phyloP scores from a whole-genome alignment of 2,797 vertebrate genomes.

The Peromyscus nudipes region DNA sequence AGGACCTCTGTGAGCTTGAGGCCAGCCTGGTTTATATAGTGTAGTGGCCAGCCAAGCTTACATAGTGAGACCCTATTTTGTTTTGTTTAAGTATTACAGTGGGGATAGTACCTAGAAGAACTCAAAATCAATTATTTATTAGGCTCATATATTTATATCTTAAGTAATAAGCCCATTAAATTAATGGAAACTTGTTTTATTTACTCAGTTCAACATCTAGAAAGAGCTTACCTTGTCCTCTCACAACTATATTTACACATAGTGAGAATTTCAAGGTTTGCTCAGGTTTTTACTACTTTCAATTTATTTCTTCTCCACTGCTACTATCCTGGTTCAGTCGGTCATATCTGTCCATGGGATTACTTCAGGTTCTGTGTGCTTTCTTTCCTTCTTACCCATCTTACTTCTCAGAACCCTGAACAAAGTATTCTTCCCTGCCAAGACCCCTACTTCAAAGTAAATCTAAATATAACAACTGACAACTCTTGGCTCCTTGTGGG shows the following conservation, averaged over 20 bases:
- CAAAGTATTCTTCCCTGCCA: not conserved
- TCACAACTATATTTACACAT: not conserved
- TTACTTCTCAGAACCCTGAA: not conserved
- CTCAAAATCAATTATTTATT: not conserved
- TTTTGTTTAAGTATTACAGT: not conserved
- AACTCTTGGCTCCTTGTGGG: not conserved
- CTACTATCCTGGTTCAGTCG: not conserved
- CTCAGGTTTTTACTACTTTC: not conserved
- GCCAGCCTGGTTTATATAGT: not conserved
- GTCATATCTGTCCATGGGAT: not conserved
- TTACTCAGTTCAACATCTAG: not conserved
- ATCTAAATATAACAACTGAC: not conserved
- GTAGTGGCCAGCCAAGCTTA: not conserved
- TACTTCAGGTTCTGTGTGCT: not conserved
- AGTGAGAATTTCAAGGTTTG: not conserved
- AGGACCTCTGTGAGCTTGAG: not conserved
- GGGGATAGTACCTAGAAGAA: not conserved
- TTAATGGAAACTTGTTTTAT: not conserved
- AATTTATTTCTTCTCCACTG: not conserved
- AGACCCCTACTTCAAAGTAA: not conserved
- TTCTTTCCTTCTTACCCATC: not conserved
- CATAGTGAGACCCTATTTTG: not conserved
- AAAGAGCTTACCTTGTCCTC: not conserved
- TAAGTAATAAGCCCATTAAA: not conserved
- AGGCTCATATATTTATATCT: not conserved